Evolutionary conservation across 2,113 vertebrate genomes (phyloP).

Genomic region (Corydoras maculifer): DNA sequence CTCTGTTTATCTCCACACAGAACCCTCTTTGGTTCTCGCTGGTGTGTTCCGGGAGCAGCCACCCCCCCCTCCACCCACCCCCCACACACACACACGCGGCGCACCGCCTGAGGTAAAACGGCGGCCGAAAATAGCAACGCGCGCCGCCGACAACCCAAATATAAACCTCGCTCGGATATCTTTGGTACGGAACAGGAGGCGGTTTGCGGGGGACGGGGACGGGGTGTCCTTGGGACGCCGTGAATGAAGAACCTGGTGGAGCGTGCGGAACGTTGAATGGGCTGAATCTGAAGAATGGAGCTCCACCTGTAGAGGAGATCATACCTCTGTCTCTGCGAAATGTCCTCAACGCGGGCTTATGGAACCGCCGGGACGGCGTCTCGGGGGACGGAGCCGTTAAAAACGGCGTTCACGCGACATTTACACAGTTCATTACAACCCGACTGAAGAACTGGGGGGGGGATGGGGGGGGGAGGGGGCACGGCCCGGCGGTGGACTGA

Average conservation of each 20-base stretch:
- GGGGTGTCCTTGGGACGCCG: slow-evolving; percentile 5
- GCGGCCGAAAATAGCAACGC: slow-evolving; percentile 38
- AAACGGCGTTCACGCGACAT: slow-evolving; percentile 40
- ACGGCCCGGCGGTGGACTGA: neutral
- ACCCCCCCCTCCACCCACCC: neutral
- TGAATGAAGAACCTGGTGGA: neutral
- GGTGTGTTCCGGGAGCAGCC: slow-evolving; percentile 6
- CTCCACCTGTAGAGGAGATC: slow-evolving; percentile 23
- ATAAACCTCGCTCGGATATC: neutral
- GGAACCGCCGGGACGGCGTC: slow-evolving; percentile 13
- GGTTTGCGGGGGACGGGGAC: slow-evolving; percentile 6
- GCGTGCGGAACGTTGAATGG: slow-evolving; percentile 26
- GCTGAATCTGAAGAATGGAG: slow-evolving; percentile 31
- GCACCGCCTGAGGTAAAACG: slow-evolving; percentile 33
- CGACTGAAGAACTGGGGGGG: slow-evolving; percentile 11
- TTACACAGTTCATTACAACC: slow-evolving; percentile 43
- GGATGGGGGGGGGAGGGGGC: too few species aligned
- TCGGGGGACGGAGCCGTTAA: slow-evolving; percentile 14
- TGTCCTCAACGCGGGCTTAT: neutral
- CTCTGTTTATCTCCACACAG: slow-evolving; percentile 5
- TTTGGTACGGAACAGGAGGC: neutral
- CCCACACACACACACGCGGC: neutral
- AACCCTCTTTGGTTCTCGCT: neutral
- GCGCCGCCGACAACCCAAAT: slow-evolving; percentile 16
- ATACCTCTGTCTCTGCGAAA: slow-evolving; percentile 11